Evolutionary conservation across 2,888 invertebrate species (phyloP), one percentile per base, ranked within the genome.

Genomic region (Smittia aterrima): DNA sequence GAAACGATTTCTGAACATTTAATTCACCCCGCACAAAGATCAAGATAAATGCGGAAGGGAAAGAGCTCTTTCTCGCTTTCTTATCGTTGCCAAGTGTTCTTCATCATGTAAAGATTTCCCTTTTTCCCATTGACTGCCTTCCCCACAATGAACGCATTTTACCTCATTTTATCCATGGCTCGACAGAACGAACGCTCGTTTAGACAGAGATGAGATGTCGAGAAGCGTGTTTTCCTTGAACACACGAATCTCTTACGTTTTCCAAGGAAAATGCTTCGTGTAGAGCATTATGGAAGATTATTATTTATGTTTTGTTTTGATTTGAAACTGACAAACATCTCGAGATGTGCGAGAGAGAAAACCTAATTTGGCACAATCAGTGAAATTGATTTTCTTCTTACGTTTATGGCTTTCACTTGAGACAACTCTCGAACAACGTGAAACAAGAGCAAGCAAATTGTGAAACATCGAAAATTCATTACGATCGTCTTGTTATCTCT

Each of bases 281-380:
- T 13, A n/a, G n/a, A 32, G 11, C 47, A 47, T 47, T 47, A 47
- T 11, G 32, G 32, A 3, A 32, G 32, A 32, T 32, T 32, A 47
- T 47, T 47, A 47, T 47, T 47, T 47, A 47, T 47, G 47, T 16
- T 47, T 47, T 47, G 47, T 47, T 47, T 47, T 47, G 47, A 47
- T 47, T 47, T 47, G 11, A 47, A 16, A 47, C 11, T 16, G 47
- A 47, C 47, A 47, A 47, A 47, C 47, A 47, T 47, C 16, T 47
- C 11, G 47, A 47, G 32, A 32, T 32, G 32, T 16, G 47, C 47
- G 47, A n/a, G 16, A n/a, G n/a, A 47, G 16, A 11, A 16, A 47
- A 47, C 47, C 16, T 47, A 16, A 47, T 47, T 47, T 47, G 11
- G 47, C 47, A 47, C 47, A 47, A 47, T 47, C 47, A 47, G n/a